Conservation (phyloP, 2,113 vertebrate species). For the Cheilinus undulatus region DNA sequence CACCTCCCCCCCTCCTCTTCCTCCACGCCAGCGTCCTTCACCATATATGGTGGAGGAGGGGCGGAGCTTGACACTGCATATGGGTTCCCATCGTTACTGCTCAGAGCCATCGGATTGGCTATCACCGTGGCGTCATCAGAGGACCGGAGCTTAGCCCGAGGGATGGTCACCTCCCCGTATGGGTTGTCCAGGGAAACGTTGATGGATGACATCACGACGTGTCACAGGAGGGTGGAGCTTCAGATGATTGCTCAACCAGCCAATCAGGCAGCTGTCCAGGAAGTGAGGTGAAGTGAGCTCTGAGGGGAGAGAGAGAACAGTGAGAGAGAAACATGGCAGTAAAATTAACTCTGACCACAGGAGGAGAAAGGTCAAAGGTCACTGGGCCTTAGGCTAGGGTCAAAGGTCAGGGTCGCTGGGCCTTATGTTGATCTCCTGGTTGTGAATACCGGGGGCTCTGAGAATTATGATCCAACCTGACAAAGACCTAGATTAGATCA, state of each 20-base stretch:
- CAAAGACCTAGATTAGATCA: no score
- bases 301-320: constrained; percentile 1
- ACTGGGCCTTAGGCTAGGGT: no score
- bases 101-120: constrained; percentile 59
- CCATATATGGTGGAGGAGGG: constrained; percentile 54
- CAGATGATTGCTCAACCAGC: neutral
- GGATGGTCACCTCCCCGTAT: constrained; percentile 68
- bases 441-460: no score
- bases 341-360: no score
- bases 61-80: constrained; percentile 19
- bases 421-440: no score
- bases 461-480: no score
- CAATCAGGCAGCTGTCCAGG: neutral
- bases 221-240: neutral
- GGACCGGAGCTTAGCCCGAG: constrained; percentile 65
- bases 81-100: constrained; percentile 8
- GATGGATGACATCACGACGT: constrained; percentile 54
- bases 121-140: constrained; percentile 56
- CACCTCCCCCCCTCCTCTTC: constrained; percentile 35
- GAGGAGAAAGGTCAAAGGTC: no score
- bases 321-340: no score
- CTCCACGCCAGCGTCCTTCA: constrained; percentile 55
- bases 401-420: no score
- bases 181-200: constrained; percentile 70
- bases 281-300: neutral